These are phyloP conservation scores for Lepidurus packardi DNA, from an alignment of 1,140 invertebrate species.

Conservation along the genomic window DNA sequence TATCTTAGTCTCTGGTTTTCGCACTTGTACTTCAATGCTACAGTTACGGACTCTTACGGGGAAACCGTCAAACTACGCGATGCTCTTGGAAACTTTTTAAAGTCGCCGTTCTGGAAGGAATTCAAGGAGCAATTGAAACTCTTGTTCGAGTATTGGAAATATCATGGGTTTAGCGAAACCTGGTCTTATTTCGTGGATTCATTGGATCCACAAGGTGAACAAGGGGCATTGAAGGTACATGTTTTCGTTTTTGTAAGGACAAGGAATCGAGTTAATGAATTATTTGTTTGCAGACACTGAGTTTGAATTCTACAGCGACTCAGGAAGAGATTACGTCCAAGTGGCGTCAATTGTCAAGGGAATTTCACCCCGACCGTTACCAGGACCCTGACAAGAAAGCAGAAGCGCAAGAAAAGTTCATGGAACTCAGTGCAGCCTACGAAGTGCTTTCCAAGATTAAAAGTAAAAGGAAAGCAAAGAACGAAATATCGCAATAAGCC, in stretches of 20 bases:
- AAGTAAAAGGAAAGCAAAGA: constrained; percentile 60
- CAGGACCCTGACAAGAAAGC: constrained; percentile 59
- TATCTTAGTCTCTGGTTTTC: constrained; percentile 68
- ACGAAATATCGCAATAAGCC: constrained; percentile 41
- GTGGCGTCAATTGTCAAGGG: constrained; percentile 74
- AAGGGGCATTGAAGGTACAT: constrained; percentile 76
- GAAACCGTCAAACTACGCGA: constrained; percentile 81
- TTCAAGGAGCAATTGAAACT: constrained; percentile 66
- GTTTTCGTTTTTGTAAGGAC: constrained; percentile 18
- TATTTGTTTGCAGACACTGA: constrained; percentile 57
- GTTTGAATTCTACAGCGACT: constrained; percentile 62
- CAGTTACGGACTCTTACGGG: constrained; percentile 75
- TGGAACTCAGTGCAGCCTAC: constrained; percentile 89
- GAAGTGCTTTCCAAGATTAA: constrained; percentile 81
- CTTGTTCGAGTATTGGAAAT: constrained; percentile 64
- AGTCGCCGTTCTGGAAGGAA: constrained; percentile 71
- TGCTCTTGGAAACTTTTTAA: constrained; percentile 81
- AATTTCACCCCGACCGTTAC: constrained; percentile 87
- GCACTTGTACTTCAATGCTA: constrained; percentile 84
- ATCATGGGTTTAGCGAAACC: constrained; percentile 70
- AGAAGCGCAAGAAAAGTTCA: constrained; percentile 76
- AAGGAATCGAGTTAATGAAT: constrained; percentile 28
- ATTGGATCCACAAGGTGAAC: constrained; percentile 77
- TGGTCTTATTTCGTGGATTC: constrained; percentile 76
- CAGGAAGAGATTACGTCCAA: constrained; percentile 76